Evolutionary conservation across 2,888 invertebrate genomes (phyloP).

Genomic region (Linyphia triangularis): DNA sequence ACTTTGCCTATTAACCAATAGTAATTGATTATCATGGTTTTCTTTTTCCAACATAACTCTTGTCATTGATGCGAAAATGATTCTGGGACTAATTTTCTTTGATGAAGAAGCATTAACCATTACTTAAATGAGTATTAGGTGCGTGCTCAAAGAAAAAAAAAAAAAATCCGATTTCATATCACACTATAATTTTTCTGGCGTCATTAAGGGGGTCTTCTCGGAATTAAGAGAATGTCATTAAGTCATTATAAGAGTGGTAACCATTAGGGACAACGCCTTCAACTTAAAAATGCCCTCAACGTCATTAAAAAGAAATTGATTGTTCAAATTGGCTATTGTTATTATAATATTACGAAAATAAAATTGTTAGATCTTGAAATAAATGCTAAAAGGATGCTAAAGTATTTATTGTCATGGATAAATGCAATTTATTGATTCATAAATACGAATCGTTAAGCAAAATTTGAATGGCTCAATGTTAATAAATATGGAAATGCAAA

Average conservation of each 20-base stretch:
- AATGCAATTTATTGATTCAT: no score
- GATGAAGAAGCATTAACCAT: background rate
- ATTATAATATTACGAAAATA: no score
- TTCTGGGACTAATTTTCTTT: background rate
- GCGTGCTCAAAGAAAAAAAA: background rate
- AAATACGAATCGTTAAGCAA: no score
- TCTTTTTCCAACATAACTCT: background rate
- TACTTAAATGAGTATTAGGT: no score
- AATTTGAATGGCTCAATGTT: no score
- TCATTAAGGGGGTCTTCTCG: background rate
- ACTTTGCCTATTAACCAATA: background rate
- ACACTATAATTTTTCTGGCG: background rate
- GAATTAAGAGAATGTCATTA: background rate
- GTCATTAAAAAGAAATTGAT: background rate
- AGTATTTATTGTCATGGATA: no score
- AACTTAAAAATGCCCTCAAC: background rate
- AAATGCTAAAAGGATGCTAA: no score
- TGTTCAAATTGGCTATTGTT: no score
- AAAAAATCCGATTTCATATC: background rate
- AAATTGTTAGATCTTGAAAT: no score
- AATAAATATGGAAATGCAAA: no score
- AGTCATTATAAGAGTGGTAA: background rate
- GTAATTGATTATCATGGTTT: background rate
- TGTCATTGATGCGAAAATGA: background rate
- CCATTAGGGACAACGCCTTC: slow-evolving; percentile 3